These are phyloP conservation scores for Slavum lentiscoides DNA, from an alignment of 2,888 invertebrate genomes.

Conservation along the genomic window DNA sequence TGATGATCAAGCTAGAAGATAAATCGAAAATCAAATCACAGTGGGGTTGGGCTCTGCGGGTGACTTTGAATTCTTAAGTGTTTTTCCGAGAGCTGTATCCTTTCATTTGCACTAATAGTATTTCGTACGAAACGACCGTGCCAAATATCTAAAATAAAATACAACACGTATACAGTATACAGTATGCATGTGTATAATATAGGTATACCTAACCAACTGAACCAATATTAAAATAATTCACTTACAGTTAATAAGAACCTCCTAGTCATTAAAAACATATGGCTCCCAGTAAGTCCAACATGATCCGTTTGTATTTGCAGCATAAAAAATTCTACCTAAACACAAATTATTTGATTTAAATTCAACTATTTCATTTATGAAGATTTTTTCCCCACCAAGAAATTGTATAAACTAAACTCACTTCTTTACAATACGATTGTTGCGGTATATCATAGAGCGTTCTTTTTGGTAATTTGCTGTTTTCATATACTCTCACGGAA, in stretches of 20 bases:
- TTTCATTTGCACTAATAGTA: conserved; percentile 65
- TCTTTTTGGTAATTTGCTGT: conserved; percentile 49
- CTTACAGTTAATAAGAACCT: conserved; percentile 54
- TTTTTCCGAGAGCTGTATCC: conserved; percentile 57
- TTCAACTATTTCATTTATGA: not conserved
- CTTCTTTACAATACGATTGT: conserved; percentile 54
- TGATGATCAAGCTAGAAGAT: conserved; percentile 61
- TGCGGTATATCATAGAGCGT: conserved; percentile 49
- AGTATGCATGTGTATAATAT: not conserved
- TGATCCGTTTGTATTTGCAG: conserved; percentile 54
- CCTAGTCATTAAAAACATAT: conserved; percentile 55
- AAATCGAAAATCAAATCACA: conserved; percentile 60
- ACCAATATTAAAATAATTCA: not conserved
- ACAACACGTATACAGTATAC: not conserved
- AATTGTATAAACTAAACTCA: conserved; percentile 13
- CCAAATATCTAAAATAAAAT: conserved; percentile 64
- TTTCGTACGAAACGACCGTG: conserved; percentile 67
- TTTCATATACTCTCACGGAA: conserved; percentile 53
- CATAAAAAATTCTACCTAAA: conserved; percentile 54
- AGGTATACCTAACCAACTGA: not conserved
- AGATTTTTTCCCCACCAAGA: not conserved
- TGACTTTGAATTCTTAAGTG: conserved; percentile 13
- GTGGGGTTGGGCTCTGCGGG: conserved; percentile 62
- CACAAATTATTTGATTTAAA: not conserved
- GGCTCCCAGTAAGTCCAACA: conserved; percentile 52